phyloP scores from a whole-genome alignment of 2,888 invertebrate genomes.

The Smittia sp. region DNA sequence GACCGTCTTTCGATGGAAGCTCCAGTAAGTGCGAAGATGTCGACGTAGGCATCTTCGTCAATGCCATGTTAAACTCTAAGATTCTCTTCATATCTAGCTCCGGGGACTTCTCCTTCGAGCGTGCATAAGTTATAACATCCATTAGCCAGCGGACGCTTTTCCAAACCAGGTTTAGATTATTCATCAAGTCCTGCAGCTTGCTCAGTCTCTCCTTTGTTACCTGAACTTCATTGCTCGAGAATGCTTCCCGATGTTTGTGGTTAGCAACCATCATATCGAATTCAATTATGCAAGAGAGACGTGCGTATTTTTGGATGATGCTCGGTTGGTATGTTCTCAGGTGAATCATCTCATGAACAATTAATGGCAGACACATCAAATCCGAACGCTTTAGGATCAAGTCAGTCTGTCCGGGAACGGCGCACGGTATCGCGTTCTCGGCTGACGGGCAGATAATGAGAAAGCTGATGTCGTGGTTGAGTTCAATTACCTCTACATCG shows the following conservation, averaged over 20 bases:
- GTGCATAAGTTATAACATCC: constrained; percentile 90
- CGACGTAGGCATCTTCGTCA: constrained; percentile 45
- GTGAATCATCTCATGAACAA: constrained; percentile 93
- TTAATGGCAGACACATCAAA: constrained; percentile 84
- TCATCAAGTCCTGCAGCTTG: constrained; percentile 80
- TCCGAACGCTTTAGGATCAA: constrained; percentile 81
- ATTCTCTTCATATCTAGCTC: constrained; percentile 52
- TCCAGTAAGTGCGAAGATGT: constrained; percentile 51
- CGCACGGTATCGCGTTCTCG: constrained; percentile 76
- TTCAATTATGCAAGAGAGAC: constrained; percentile 90
- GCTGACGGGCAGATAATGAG: constrained; percentile 89
- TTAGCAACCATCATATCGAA: constrained; percentile 88
- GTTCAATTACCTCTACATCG: constrained; percentile 90
- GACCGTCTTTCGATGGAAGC: constrained; percentile 63
- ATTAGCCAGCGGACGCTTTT: constrained; percentile 93
- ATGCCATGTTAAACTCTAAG: constrained; percentile 46
- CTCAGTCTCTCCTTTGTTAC: constrained; percentile 80
- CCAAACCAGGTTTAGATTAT: constrained; percentile 85
- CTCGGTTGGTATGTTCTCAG: constrained; percentile 89
- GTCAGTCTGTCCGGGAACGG: constrained; percentile 67
- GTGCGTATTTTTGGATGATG: constrained; percentile 86
- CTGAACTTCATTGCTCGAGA: constrained; percentile 83
- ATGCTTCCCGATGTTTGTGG: constrained; percentile 91
- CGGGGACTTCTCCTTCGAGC: constrained; percentile 65
- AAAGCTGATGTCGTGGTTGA: constrained; percentile 87